These are phyloP conservation scores for Cremastinae sp. DNA, from an alignment of 2,888 invertebrate species.

Conservation along the genomic window DNA sequence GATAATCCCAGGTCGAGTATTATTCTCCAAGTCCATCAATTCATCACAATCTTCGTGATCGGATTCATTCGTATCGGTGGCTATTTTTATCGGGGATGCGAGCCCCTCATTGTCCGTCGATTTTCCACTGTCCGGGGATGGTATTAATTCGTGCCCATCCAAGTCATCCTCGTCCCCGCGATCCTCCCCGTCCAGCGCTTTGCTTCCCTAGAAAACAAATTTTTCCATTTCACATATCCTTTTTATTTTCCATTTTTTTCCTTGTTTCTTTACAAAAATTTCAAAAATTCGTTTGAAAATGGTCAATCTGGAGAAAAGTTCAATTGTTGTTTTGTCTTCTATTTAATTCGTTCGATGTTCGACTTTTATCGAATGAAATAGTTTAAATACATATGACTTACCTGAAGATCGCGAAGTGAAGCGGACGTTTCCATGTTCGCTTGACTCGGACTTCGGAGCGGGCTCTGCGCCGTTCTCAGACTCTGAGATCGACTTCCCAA, in stretches of 20 bases:
- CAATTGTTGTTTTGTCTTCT: too few relatives aligned
- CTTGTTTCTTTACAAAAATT: not conserved
- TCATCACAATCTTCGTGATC: conserved; percentile 83
- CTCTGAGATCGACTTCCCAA: conserved; percentile 80
- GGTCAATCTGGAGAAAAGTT: too few relatives aligned
- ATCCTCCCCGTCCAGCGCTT: conserved; percentile 77
- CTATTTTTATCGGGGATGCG: conserved; percentile 76
- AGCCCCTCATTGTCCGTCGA: conserved; percentile 82
- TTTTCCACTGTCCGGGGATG: conserved; percentile 82
- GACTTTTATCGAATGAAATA: not conserved
- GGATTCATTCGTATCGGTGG: conserved; percentile 76
- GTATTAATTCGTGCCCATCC: conserved; percentile 81
- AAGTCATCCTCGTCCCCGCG: conserved; percentile 80
- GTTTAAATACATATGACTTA: not conserved
- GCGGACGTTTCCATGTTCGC: conserved; percentile 74
- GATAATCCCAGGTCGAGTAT: conserved; percentile 82
- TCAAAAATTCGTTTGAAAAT: not conserved
- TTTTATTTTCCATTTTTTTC: not conserved
- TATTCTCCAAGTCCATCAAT: conserved; percentile 81
- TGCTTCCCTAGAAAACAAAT: conserved; percentile 68
- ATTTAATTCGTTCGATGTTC: too few relatives aligned
- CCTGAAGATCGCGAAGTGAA: conserved; percentile 61
- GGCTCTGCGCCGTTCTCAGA: conserved; percentile 73
- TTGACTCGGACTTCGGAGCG: conserved; percentile 73
- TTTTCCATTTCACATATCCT: not conserved